phyloP scores from a whole-genome alignment of 2,888 invertebrate genomes.

The Euclidia mi region DNA sequence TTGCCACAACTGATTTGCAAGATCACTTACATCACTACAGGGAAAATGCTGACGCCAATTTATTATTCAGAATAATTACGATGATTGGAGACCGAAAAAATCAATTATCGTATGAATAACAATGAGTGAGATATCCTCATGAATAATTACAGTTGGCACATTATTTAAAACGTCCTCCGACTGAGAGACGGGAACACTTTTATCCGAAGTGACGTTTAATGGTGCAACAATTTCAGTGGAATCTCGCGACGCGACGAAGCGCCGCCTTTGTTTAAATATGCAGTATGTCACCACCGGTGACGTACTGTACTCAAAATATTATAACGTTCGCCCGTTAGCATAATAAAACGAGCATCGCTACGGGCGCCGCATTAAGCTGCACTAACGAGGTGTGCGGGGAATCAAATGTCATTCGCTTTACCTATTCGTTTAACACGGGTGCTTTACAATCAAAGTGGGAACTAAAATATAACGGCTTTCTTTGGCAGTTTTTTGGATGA shows the following conservation, averaged over 20 bases:
- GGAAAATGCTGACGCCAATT: no score
- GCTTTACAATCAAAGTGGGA: slow-evolving; percentile 29
- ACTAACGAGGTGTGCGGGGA: slow-evolving; percentile 75
- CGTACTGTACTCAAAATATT: slow-evolving; percentile 84
- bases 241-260: slow-evolving; percentile 54
- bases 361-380: slow-evolving; percentile 80
- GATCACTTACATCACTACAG: no score
- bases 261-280: slow-evolving; percentile 77
- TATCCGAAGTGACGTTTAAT: slow-evolving; percentile 56
- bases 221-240: slow-evolving; percentile 53
- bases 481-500: no score
- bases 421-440: slow-evolving; percentile 44
- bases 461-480: no score
- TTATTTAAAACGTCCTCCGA: slow-evolving; percentile 41
- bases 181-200: slow-evolving; percentile 39
- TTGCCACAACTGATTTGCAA: no score
- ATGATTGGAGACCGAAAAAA: no score
- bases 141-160: slow-evolving; percentile 42
- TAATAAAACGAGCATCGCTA: slow-evolving; percentile 83
- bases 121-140: slow-evolving; percentile 34
- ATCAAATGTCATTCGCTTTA: slow-evolving; percentile 67
- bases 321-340: slow-evolving; percentile 83
- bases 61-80: no score
- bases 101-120: slow-evolving; percentile 5
- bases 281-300: slow-evolving; percentile 82